Evolutionary conservation across 2,797 vertebrate species (phyloP), one percentile per base, ranked within the genome.

Genomic region (Rhinogobio ventralis): DNA sequence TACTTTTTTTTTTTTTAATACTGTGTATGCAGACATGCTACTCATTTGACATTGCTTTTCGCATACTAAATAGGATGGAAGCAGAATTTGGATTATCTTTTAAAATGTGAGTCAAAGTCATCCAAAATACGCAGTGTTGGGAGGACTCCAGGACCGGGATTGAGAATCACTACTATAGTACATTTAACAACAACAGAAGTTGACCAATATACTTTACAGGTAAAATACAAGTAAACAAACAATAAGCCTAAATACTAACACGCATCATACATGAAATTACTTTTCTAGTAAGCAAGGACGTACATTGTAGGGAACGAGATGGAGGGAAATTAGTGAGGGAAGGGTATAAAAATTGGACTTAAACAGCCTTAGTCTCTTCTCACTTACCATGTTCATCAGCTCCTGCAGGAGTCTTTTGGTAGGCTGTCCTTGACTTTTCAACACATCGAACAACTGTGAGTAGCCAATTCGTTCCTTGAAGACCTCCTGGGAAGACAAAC

Each of bases 391-490:
- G 95, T 97, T 97, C 93, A 99, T 97, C 75, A 99, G 94, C 88
- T 99, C 97, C 91, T 99, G 97, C 53, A 99, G 91, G 71, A 99
- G 96, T 49, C 94, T 92, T 51, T 95, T 96, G 87, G 97, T 97
- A 60, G 98, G 97, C 76, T 96, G 96, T 68, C 97, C 97, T 72
- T 97, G 97, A 92, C 97, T 98, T 92, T 95, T 97, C 86, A 99
- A 93, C 81, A 99, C 97, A 84, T 99, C 98, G 4, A 95, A 96
- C 87, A 99, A 93, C 89, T 99, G 98, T 3, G 95, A 89, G 89
- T 99, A 99, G 87, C 98, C 98, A 0, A 99, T 99, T 84, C 98
- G 95, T 86, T 99, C 98, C 92, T 99, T 99, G 90, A 99, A 99
- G 86, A 98, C 98, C 93, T 99, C 98, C 98, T 99, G 91, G 1